phyloP scores from a whole-genome alignment of 2,888 invertebrate species.

The Pandemis heparana region DNA sequence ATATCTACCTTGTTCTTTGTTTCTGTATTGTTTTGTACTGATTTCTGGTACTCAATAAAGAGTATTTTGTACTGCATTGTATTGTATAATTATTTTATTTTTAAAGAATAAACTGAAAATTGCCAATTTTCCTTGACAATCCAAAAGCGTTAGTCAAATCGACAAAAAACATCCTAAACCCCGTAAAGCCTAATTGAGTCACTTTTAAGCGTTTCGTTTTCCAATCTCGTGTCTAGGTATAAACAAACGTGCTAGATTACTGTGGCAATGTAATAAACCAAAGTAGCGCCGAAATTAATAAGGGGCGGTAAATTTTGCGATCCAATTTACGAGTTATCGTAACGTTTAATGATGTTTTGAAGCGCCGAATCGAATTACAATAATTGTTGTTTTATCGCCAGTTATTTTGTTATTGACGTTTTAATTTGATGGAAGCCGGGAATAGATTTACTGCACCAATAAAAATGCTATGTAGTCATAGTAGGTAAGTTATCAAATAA shows the following conservation, averaged over 20 bases:
- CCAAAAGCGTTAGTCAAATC: too few relatives aligned
- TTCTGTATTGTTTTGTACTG: too few relatives aligned
- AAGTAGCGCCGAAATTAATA: slow-evolving; percentile 26
- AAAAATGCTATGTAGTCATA: background rate
- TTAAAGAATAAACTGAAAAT: too few relatives aligned
- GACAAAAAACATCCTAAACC: too few relatives aligned
- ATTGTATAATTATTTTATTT: too few relatives aligned
- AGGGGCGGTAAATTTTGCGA: slow-evolving; percentile 52
- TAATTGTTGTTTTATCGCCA: slow-evolving; percentile 63
- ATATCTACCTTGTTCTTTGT: too few relatives aligned
- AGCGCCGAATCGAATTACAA: slow-evolving; percentile 63
- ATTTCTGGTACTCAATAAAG: too few relatives aligned
- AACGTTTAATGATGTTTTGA: slow-evolving; percentile 64
- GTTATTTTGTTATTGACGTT: slow-evolving; percentile 32
- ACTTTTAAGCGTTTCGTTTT: too few relatives aligned
- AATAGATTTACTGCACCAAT: background rate
- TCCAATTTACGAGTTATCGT: slow-evolving; percentile 69
- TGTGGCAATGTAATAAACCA: background rate
- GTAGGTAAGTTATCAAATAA: background rate
- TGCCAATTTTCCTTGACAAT: too few relatives aligned
- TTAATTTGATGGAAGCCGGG: slow-evolving; percentile 8
- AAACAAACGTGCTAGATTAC: background rate
- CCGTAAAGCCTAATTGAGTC: too few relatives aligned
- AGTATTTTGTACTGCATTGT: too few relatives aligned
- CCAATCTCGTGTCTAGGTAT: background rate